These are phyloP conservation scores for Diloba caeruleocephala DNA, from an alignment of 2,888 invertebrate genomes.

Conservation along the genomic window DNA sequence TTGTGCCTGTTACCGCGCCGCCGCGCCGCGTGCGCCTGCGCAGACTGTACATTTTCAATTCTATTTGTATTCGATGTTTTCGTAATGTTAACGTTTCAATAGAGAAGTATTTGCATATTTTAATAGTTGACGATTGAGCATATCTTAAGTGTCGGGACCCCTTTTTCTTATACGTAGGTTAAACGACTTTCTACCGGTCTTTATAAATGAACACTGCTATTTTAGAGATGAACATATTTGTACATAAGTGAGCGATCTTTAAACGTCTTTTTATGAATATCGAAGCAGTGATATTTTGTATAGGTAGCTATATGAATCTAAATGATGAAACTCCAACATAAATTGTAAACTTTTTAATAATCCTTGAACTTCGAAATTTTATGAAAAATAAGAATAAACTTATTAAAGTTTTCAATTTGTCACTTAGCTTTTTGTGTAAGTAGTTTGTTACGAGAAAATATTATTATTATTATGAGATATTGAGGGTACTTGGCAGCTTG, in stretches of 20 bases:
- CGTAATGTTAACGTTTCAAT: conserved; percentile 57
- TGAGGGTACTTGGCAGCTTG: conserved; percentile 69
- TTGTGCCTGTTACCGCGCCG: conserved; percentile 70
- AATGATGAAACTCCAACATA: conserved; percentile 62
- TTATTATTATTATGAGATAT: conserved; percentile 58
- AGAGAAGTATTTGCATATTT: conserved; percentile 52
- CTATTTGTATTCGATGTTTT: conserved; percentile 63
- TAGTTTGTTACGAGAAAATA: conserved; percentile 69
- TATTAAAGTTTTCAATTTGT: conserved; percentile 64
- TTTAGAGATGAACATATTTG: conserved; percentile 76
- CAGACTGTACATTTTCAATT: conserved; percentile 54
- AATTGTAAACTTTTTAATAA: conserved; percentile 69
- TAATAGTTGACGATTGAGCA: conserved; percentile 63
- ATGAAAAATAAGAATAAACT: conserved; percentile 48
- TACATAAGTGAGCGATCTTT: conserved; percentile 76
- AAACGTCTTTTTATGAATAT: conserved; percentile 77
- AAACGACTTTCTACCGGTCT: conserved; percentile 58
- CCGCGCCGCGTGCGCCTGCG: conserved; percentile 53
- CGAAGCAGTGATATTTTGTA: conserved; percentile 86
- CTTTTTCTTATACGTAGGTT: conserved; percentile 61
- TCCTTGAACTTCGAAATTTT: conserved; percentile 69
- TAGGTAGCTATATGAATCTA: conserved; percentile 73
- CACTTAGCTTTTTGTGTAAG: conserved; percentile 78
- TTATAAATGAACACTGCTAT: conserved; percentile 72
- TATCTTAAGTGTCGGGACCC: conserved; percentile 67